Evolutionary conservation across 2,888 invertebrate species (phyloP), one percentile per base, ranked within the genome.

Genomic region (Drosophila yooni): DNA sequence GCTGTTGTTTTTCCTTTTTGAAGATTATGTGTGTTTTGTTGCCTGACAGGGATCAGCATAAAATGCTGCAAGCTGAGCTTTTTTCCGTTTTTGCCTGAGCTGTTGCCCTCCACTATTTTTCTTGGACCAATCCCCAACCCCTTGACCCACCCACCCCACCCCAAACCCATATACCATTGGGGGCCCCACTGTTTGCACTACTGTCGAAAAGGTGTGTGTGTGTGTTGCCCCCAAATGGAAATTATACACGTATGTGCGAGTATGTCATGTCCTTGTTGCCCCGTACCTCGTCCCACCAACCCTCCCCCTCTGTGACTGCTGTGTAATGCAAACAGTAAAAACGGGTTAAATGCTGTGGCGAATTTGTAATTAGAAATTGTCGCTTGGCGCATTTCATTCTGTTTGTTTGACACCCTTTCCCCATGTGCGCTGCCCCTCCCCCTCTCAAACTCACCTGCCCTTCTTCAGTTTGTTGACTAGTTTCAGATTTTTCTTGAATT

Each of bases 21-120:
- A 91, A 92, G 92, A 92, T 92, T 92, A 92, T 92, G 92, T 92
- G 92, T 92, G 91, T 92, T 92, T 92, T 92, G 92, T 91, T 90
- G 86, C 91, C 92, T 92, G 92, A 92, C 92, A 92, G 92, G 92
- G 92, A 92, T 92, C 92, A 92, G 92, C 92, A 92, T 92, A 92
- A 92, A 92, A 92, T 92, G 92, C 91, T 92, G 92, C 92, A 91
- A 91, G 91, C 91, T 92, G 92, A 92, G 92, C 91, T 90, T 82
- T 88, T 89, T 88, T 79, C 70, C 58, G 60, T 53, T 38, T 56
- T n/a, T 21, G 51, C 51, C 51, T 51, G 51, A 50, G 50, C 38
- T 57, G 38, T 27, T 36, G 38, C 69, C 52, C 48, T 53, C 40
- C 50, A 43, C 57, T 40, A 43, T 65, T 77, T 72, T 70, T 58